Evolutionary conservation across 2,888 invertebrate species (phyloP), one percentile per base, ranked within the genome.

Genomic region (Rotaria socialis): DNA sequence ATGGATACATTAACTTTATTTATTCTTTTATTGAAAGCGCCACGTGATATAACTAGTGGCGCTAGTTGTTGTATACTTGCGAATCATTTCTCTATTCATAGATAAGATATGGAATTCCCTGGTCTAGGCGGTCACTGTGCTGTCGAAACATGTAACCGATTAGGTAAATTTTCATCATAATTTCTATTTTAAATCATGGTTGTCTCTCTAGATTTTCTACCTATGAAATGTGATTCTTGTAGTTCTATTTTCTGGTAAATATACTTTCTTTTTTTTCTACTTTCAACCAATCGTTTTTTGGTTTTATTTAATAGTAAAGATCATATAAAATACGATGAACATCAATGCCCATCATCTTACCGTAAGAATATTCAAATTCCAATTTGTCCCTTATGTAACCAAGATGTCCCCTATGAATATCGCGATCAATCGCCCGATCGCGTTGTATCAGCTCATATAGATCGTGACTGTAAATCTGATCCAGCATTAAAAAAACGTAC

Each of bases 321-420:
- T 88, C 97, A 97, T 91, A 95, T 95, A 91, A 93, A 93, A 22
- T 97, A 97, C 89, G 91, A 92, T 16, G 93, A 93, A 74, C 97
- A 97, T 91, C 93, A 93, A 60, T 98, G 97, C 90, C 93, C 94
- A 1, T 94, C 94, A 58, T 94, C 94, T 0, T 94, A 94, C 89
- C 93, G 93, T 87, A 94, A 91, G 90, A 94, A 97, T 90, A 94
- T 96, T 41, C 97, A 97, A 92, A 97, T 98, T 74, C 97, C 97
- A 19, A 95, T 95, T 1, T 98, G 97, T 91, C 98, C 97, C 0
- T 92, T 98, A 19, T 98, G 98, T 90, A 94, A 94, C 88, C 93
- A 93, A 50, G 96, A 96, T 0, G 94, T 97, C 8, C 95, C 97
- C 0, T 94, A 95, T 0, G 93, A 93, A 87, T 89, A 89, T 87